Evolutionary conservation across 2,113 vertebrate species (phyloP).

Genomic region (Cygnus atratus): DNA sequence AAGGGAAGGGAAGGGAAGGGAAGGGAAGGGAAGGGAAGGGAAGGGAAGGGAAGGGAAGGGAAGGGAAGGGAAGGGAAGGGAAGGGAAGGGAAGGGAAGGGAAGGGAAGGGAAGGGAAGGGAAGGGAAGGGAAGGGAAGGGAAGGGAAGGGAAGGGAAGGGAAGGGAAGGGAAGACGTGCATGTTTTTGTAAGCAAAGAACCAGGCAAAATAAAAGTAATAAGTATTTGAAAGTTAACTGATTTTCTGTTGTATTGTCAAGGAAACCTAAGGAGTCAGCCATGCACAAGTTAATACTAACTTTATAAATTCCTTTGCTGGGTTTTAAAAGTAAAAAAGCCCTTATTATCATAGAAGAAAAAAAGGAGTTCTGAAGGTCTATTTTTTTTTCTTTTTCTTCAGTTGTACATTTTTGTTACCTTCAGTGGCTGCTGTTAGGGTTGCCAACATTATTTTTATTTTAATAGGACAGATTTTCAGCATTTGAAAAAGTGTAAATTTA

Average conservation of each 20-base stretch:
- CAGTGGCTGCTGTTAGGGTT: not conserved
- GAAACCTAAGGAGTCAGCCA: not conserved
- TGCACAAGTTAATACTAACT: not conserved
- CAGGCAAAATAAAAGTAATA: not conserved
- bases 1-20: too few relatives aligned
- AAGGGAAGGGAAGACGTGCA: too few relatives aligned
- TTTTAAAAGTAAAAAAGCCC: not conserved
- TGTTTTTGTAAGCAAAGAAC: not conserved
- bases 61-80: too few relatives aligned
- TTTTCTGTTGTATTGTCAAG: not conserved
- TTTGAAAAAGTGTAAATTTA: not conserved
- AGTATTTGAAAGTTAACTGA: not conserved
- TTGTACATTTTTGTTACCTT: not conserved
- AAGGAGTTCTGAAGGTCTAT: not conserved
- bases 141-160: too few relatives aligned
- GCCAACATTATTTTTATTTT: not conserved
- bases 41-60: too few relatives aligned
- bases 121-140: too few relatives aligned
- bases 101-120: too few relatives aligned
- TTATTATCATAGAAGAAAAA: not conserved
- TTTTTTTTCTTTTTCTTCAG: not conserved
- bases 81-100: too few relatives aligned
- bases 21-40: too few relatives aligned
- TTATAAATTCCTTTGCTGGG: not conserved
- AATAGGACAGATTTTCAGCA: not conserved